Evolutionary conservation across 2,797 vertebrate species (phyloP).

Genomic region (Mormyrus hasselquistii): DNA sequence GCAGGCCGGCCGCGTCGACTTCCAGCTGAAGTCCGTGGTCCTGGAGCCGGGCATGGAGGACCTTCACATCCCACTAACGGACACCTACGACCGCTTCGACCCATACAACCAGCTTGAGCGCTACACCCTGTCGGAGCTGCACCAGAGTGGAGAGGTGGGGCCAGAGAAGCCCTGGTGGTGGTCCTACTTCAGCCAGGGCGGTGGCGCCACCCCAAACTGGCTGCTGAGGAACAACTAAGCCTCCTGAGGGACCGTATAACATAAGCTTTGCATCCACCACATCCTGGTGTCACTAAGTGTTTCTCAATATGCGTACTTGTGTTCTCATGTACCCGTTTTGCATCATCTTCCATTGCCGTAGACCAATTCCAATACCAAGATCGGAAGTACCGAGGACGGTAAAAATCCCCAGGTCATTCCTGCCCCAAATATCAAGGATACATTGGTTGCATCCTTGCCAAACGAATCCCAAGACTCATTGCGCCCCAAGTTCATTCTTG

Average conservation of each 20-base stretch:
- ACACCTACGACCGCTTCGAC: constrained; percentile 55
- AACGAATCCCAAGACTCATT: not conserved
- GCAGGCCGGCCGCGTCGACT: constrained; percentile 79
- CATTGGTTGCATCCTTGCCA: not conserved
- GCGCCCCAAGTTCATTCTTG: not conserved
- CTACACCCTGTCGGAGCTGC: constrained; percentile 40
- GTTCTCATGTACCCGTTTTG: not conserved
- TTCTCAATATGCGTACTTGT: not conserved
- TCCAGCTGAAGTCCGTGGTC: constrained; percentile 59
- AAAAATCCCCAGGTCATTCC: not conserved
- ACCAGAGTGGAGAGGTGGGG: constrained; percentile 40
- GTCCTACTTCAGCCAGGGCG: constrained; percentile 75
- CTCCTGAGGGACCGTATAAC: not conserved
- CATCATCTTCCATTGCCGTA: not conserved
- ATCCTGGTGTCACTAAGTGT: not conserved
- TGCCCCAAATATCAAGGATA: not conserved
- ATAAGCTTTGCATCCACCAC: not conserved
- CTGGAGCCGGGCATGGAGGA: constrained; percentile 41
- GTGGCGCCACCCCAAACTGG: constrained; percentile 72
- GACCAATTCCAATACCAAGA: not conserved
- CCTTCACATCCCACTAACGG: constrained; percentile 22
- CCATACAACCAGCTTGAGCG: constrained; percentile 65
- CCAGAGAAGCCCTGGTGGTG: constrained; percentile 91
- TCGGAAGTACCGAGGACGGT: not conserved
- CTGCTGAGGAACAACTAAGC: constrained; percentile 69